phyloP scores from a whole-genome alignment of 2,113 vertebrate genomes.

The Mirounga angustirostris region DNA sequence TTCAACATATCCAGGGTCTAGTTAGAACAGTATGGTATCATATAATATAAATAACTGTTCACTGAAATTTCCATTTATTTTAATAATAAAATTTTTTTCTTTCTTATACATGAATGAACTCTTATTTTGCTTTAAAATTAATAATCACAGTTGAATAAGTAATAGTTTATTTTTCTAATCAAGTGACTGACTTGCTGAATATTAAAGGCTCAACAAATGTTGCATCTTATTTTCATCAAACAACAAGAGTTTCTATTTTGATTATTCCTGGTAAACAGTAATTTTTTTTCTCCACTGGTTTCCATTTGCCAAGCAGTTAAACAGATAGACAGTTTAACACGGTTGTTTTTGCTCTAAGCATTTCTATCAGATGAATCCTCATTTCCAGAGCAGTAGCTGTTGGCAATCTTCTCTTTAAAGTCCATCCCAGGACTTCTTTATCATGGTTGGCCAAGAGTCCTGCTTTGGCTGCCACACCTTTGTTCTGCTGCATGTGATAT shows the following conservation, averaged over 20 bases:
- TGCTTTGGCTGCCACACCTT: slow-evolving; percentile 93
- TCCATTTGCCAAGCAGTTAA: slow-evolving; percentile 20
- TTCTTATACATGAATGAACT: slow-evolving; percentile 69
- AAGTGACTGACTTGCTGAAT: slow-evolving; percentile 14
- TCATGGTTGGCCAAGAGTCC: slow-evolving; percentile 91
- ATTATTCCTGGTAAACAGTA: slow-evolving; percentile 44
- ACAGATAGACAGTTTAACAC: slow-evolving; percentile 39
- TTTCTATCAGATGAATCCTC: not conserved
- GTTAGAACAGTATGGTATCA: not conserved
- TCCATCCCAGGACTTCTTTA: slow-evolving; percentile 65
- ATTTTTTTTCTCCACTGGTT: slow-evolving; percentile 33
- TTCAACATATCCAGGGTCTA: slow-evolving; percentile 10
- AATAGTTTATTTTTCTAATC: slow-evolving; percentile 58
- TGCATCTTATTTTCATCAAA: not conserved
- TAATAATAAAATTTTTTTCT: slow-evolving; percentile 80
- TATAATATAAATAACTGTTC: slow-evolving; percentile 17
- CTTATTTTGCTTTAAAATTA: slow-evolving; percentile 76
- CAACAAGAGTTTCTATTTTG: not conserved
- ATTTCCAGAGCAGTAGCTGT: not conserved
- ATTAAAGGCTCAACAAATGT: slow-evolving; percentile 54
- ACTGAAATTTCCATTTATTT: slow-evolving; percentile 6
- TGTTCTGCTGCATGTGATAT: slow-evolving; percentile 95
- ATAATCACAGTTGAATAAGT: slow-evolving; percentile 67
- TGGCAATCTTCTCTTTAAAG: not conserved
- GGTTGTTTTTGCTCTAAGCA: not conserved